Percentiles rank a stretch among this genome's conserved stretches.
Evolutionary conservation across 2,888 invertebrate genomes (phyloP).

Genomic region (Hydriomena furcata): DNA sequence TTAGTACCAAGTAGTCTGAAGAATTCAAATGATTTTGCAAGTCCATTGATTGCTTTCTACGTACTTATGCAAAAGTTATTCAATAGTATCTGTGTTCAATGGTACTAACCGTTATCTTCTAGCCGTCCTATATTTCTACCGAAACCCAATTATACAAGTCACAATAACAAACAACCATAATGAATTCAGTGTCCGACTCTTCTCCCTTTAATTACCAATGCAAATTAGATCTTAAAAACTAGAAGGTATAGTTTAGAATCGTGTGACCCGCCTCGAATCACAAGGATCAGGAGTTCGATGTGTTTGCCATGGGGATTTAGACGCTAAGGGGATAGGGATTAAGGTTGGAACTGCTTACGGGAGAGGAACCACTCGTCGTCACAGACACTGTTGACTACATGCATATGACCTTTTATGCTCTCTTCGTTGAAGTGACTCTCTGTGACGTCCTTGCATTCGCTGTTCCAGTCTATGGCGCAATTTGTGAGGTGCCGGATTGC

Average conservation of each 20-base stretch:
- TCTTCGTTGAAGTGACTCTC: constrained; percentile 71
- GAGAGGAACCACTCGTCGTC: constrained; percentile 60
- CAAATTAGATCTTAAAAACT: neutral
- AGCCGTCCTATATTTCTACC: neutral
- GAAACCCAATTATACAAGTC: constrained; percentile 1
- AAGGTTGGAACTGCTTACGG: constrained; percentile 47
- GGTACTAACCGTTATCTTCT: neutral
- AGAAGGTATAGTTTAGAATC: neutral
- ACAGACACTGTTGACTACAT: constrained; percentile 64
- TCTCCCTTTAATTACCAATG: neutral
- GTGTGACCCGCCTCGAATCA: neutral
- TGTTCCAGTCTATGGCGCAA: constrained; percentile 73
- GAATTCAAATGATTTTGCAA: too few relatives aligned
- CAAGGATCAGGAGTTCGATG: constrained; percentile 1
- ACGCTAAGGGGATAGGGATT: constrained; percentile 5
- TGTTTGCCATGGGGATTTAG: neutral
- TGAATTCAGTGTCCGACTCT: constrained; percentile 16
- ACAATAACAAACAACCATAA: constrained; percentile 23
- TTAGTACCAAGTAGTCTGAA: too few relatives aligned
- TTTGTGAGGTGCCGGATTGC: constrained; percentile 62
- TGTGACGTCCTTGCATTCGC: constrained; percentile 64
- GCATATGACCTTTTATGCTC: constrained; percentile 68
- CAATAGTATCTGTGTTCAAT: neutral
- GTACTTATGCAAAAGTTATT: neutral
- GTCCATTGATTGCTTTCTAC: too few relatives aligned